Conservation (phyloP, 2,113 vertebrate species). For the Gopherus evgoodei region DNA sequence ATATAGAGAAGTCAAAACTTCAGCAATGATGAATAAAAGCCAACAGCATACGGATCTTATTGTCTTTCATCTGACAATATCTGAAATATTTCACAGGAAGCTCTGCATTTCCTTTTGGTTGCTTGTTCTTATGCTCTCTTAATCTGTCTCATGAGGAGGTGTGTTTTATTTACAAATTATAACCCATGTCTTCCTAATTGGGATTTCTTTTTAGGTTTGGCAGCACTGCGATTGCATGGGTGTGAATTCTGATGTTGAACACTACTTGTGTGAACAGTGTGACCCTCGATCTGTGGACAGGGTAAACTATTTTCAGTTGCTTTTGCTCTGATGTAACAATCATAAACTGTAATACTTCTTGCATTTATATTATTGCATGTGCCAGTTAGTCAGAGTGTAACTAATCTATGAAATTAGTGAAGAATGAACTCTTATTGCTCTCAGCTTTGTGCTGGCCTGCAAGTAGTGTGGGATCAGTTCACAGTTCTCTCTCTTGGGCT, state of each 20-base stretch:
- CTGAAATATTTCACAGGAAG: background rate
- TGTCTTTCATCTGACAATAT: background rate
- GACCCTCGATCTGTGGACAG: slow-evolving; percentile 91
- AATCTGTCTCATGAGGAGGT: background rate
- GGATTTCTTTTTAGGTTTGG: slow-evolving; percentile 87
- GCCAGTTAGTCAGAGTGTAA: background rate
- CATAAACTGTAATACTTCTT: background rate
- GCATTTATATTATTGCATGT: background rate
- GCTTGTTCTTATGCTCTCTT: background rate
- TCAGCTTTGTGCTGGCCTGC: background rate
- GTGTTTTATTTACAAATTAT: background rate
- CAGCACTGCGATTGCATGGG: slow-evolving; percentile 99
- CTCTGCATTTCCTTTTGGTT: background rate
- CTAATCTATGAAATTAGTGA: background rate
- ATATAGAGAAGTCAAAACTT: background rate
- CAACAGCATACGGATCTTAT: background rate
- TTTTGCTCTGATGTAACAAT: background rate
- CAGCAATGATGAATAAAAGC: fast-evolving
- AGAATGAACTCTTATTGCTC: background rate
- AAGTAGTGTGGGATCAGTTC: background rate
- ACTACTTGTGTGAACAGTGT: slow-evolving; percentile 97
- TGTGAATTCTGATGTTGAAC: slow-evolving; percentile 92
- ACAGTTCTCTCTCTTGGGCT: background rate
- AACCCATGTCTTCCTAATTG: background rate
- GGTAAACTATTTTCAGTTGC: slow-evolving; percentile 75